Percentiles rank a stretch among this genome's conserved stretches.
Evolutionary conservation across 2,797 vertebrate genomes (phyloP).

Genomic region (Coregonus ussuriensis): DNA sequence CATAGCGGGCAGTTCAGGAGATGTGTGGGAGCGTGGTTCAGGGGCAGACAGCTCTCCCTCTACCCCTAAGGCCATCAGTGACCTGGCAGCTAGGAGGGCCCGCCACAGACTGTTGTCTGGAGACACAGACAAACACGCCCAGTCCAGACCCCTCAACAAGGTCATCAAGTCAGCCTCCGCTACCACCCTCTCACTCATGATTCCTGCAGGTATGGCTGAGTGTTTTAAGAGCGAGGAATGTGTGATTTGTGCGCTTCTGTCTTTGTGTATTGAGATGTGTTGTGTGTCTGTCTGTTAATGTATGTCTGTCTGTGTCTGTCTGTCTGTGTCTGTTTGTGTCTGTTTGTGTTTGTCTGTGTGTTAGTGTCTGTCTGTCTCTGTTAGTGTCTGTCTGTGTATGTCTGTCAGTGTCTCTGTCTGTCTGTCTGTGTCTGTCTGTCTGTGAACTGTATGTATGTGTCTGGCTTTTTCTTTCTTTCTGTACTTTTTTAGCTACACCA

Average conservation of each 20-base stretch:
- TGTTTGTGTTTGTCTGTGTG: no score
- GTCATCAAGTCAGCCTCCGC: constrained; percentile 98
- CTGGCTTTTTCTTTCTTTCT: background rate
- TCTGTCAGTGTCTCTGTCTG: no score
- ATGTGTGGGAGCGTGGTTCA: constrained; percentile 72
- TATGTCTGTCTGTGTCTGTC: background rate
- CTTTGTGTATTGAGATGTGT: background rate
- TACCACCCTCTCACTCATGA: constrained; percentile 93
- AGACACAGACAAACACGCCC: constrained; percentile 85
- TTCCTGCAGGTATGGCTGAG: constrained; percentile 86
- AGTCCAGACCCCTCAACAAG: constrained; percentile 88
- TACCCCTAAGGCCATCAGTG: constrained; percentile 92
- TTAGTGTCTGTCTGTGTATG: no score
- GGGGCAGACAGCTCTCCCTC: constrained; percentile 70
- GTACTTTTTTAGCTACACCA: no score
- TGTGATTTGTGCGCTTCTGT: background rate
- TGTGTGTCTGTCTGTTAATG: no score
- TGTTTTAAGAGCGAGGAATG: background rate
- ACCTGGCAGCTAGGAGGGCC: constrained; percentile 91
- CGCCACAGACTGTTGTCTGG: constrained; percentile 94
- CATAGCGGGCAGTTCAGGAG: constrained; percentile 79
- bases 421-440: no score
- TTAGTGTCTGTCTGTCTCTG: no score
- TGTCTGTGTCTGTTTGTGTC: no score
- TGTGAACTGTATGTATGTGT: background rate